These are phyloP conservation scores for Alcedo atthis DNA, from an alignment of 2,797 vertebrate genomes.

Conservation along the genomic window DNA sequence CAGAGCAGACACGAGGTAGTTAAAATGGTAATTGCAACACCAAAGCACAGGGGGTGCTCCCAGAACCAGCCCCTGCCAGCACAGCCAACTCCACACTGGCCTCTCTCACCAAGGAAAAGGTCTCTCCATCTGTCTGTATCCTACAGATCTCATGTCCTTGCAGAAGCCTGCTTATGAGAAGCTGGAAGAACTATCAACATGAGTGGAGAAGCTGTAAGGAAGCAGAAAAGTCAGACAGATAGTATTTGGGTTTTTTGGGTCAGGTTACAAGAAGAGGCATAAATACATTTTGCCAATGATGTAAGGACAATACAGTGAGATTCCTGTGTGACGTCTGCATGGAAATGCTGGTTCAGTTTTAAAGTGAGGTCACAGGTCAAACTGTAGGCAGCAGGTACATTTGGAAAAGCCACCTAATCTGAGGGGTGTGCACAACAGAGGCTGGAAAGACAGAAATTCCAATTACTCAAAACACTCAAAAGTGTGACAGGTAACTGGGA, in stretches of 20 bases:
- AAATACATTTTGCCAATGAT: background rate
- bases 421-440: background rate
- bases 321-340: background rate
- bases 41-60: background rate
- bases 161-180: background rate
- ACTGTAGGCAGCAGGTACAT: background rate
- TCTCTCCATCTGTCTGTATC: background rate
- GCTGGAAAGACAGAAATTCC: background rate
- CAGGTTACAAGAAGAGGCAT: background rate
- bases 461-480: background rate
- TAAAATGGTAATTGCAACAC: accelerated
- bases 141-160: background rate
- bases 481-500: background rate
- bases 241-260: background rate
- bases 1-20: accelerated
- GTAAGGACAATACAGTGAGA: background rate
- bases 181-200: background rate
- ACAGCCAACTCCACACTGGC: background rate
- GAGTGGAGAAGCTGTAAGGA: background rate
- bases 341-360: background rate
- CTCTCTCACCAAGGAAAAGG: background rate
- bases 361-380: background rate
- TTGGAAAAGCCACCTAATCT: background rate
- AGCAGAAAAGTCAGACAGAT: background rate
- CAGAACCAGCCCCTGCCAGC: background rate